Base-by-base conservation (phyloP, 2,888 invertebrate genomes). In the Euproctis similis region DNA sequence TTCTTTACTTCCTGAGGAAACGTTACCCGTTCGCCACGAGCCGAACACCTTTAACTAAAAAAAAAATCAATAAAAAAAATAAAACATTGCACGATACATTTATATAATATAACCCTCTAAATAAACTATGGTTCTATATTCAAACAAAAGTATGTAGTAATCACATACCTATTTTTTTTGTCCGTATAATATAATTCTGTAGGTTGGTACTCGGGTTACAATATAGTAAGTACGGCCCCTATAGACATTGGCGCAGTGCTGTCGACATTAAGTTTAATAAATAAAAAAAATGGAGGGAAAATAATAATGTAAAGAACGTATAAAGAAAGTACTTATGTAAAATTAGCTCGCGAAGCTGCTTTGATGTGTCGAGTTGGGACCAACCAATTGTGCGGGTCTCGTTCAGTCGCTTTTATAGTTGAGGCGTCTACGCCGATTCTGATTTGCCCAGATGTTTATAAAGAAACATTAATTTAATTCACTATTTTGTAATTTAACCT, bases 131-230 rank as follows among this genome's bases (percentile, higher is more conserved):
- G 68, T 67, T 66, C 56, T 64, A 59, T 67, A 59, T 40, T 66
- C 70, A 76, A 76, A 78, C 77, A 75, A 59, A 21, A 61, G 56
- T 59, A 53, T 30, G 60, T 54, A 66, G 66, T n/a, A 74, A 77
- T 72, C 75, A 68, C 70, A 62, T 61, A 60, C 61, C n/a, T n/a
- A n/a, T n/a, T n/a, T n/a, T 73, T 78, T 50, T 72, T 76, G 69
- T 59, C 63, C 63, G 61, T 63, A 66, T 77, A 80, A 80, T 81
- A n/a, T n/a, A n/a, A n/a, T n/a, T n/a, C n/a, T n/a, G n/a, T n/a
- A 82, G 82, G 81, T 82, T 82, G 71, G 69, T 72, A 55, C 77
- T 84, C 81, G 40, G 62, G 68, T 84, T 84, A 66, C 82, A 65
- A 53, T 56, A 59, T 49, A 59, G 76, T n/a, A n/a, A n/a, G n/a